Evolutionary conservation across 2,888 invertebrate genomes (phyloP), one percentile per base, ranked within the genome.

Genomic region (Cynaeus angustus): DNA sequence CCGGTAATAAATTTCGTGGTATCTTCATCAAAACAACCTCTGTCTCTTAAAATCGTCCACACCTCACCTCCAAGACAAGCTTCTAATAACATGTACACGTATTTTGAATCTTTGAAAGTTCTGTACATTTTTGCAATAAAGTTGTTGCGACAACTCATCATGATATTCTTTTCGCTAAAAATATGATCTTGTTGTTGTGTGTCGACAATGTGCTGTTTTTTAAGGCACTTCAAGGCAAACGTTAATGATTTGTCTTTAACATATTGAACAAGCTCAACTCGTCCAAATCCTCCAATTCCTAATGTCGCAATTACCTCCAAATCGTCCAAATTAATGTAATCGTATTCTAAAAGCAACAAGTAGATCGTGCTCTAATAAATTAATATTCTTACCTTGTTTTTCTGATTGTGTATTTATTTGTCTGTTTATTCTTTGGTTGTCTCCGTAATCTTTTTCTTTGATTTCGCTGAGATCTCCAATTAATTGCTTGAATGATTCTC

Each of bases 391-490:
- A 76, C 78, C 78, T 77, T 77, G 74, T 53, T 76, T 73, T 71
- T 80, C 78, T 16, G 83, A 0, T 12, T 28, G 30, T 16, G 66
- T 33, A 10, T 21, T 52, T 3, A 68, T 55, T 16, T n/a, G 83
- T n/a, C 86, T 83, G 0, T 84, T 84, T 64, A 88, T 74, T 52
- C 88, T 83, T 72, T 87, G 87, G 73, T 88, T 88, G 79, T 94
- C 93, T 0, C 91, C 92, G 78, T 94, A 94, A 75, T 91, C 91
- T 78, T 91, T 92, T 77, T 91, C 91, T 78, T 91, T 89, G 6
- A 94, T 86, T 80, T 92, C 93, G 70, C 90, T 90, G 52, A 94
- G 84, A 81, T 92, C 92, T 0, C 94, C 94, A 74, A 94, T 93
- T 12, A 94, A 85, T 70, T 92, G 91, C 66, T 90, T 90, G 82